Base-by-base conservation (phyloP, 2,888 invertebrate genomes). In the Acrobasis repandana region DNA sequence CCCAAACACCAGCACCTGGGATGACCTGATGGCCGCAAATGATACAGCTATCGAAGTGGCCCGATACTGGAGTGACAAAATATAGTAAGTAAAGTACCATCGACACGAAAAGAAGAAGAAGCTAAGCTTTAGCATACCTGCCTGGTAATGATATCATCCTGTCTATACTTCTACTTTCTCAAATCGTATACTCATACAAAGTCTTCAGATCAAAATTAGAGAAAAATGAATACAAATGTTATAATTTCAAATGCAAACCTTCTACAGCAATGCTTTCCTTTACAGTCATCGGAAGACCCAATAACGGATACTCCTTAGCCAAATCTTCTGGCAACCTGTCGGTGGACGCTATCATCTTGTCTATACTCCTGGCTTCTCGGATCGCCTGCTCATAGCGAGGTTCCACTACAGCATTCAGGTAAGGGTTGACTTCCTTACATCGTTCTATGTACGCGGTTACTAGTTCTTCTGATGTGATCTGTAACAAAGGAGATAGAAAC, bases 251-350 rank as follows among this genome's bases (percentile, higher is more conserved):
- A n/a, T n/a, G n/a, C 67, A 65, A 80, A 94, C 96, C 97, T 93
- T 95, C 94, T 2, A 97, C 94, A 56, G 94, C 94, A 72, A 97
- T 95, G 71, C 95, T 95, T 82, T 97, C 97, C 83, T 97, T 98
- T 0, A 97, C 95, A 8, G 97, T 96, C 65, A 98, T 93, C 0
- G 98, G 98, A 5, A 98, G 94, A 5, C 98, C 98, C 10, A 97
- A 88, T 63, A 97, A 88, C 0, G 97, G 97, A 69, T 94, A 95
- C 54, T 95, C 93, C 62, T 93, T 91, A 65, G 93, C 94, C 72
- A 96, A 90, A 58, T 94, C 93, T 49, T 94, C 93, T n/a, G 93
- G 88, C 2, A 90, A 92, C 18, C 83, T 77, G 51, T 93, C 91
- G 28, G 93, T 93, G 49, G 92, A 91, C 10, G 90, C 91, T 36